Base-by-base conservation (phyloP, 2,888 invertebrate genomes). In the Brenthis hecate region DNA sequence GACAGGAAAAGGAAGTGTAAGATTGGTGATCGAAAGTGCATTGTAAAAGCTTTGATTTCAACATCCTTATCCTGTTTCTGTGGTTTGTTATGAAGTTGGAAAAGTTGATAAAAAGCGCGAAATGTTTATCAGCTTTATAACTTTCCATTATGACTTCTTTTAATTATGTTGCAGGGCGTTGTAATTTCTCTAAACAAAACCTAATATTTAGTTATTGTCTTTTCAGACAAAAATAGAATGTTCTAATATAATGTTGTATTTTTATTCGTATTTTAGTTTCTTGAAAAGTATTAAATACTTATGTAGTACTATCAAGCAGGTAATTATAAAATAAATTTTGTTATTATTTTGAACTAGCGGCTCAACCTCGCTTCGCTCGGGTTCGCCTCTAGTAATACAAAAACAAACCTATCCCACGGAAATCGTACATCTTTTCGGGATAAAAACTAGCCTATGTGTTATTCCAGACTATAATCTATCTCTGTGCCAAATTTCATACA, bases 1-100 rank as follows among this genome's bases (percentile, higher is more conserved):
- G 83, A 93, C 93, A 93, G 94, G 94, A 94, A 93, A 91, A 94
- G 93, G 93, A 94, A 93, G 92, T 88, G 82, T 83, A 73, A 78
- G 73, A 73, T 78, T 84, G 88, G 88, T 84, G 85, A 87, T 85
- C 83, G 85, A 86, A 86, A 75, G 74, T 75, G 74, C 74, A 79
- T 79, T 74, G 72, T 73, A 70, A 57, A 69, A 70, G 66, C 65
- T 74, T 74, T 64, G 72, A 71, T 68, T 74, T 76, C 75, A 72
- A 83, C 80, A 81, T 84, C 82, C 82, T 80, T 81, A 86, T 84
- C 85, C 85, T 85, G 84, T 85, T 78, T 78, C 56, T 68, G 55
- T 55, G 11, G 58, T 48, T 65, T 48, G 32, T 69, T 51, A 48
- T 23, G 48, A 57, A 71, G 62, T 70, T 68, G 47, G 47, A 72